Conservation (phyloP, 2,113 vertebrate species). For the Prochilodus magdalenae region DNA sequence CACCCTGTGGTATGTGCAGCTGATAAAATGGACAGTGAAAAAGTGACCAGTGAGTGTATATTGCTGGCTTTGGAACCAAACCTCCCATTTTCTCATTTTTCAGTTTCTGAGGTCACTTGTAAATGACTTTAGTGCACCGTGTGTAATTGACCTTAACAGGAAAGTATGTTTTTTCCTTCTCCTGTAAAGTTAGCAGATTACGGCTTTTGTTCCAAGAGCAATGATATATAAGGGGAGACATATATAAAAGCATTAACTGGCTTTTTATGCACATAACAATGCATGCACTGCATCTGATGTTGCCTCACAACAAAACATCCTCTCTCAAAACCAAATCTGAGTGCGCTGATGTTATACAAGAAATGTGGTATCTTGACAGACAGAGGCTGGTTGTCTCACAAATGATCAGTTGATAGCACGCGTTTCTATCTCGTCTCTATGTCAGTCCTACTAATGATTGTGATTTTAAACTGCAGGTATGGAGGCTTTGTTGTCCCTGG, state of each 20-base stretch:
- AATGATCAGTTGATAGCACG: constrained; percentile 27
- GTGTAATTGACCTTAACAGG: too few relatives aligned
- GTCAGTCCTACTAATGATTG: constrained; percentile 26
- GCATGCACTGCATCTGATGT: constrained; percentile 16
- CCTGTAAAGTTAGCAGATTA: too few relatives aligned
- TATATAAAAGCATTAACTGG: not conserved
- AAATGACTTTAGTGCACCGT: too few relatives aligned
- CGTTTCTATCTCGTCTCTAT: constrained; percentile 18
- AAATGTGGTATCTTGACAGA: not conserved
- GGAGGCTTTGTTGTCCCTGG: constrained; percentile 45
- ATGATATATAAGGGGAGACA: not conserved
- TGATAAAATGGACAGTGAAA: too few relatives aligned
- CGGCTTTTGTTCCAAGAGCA: too few relatives aligned
- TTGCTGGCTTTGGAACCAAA: too few relatives aligned
- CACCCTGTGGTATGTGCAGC: too few relatives aligned
- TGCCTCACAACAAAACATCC: constrained; percentile 30
- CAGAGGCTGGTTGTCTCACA: constrained; percentile 29
- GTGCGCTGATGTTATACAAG: constrained; percentile 15
- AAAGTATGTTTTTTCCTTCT: too few relatives aligned
- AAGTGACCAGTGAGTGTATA: too few relatives aligned
- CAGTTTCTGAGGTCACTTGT: too few relatives aligned
- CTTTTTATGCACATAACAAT: constrained; percentile 24
- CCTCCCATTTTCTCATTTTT: too few relatives aligned
- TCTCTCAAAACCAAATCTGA: not conserved
- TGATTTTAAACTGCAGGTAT: constrained; percentile 48